Evolutionary conservation across 1,140 invertebrate genomes (phyloP).

Genomic region (Drosophila teissieri): DNA sequence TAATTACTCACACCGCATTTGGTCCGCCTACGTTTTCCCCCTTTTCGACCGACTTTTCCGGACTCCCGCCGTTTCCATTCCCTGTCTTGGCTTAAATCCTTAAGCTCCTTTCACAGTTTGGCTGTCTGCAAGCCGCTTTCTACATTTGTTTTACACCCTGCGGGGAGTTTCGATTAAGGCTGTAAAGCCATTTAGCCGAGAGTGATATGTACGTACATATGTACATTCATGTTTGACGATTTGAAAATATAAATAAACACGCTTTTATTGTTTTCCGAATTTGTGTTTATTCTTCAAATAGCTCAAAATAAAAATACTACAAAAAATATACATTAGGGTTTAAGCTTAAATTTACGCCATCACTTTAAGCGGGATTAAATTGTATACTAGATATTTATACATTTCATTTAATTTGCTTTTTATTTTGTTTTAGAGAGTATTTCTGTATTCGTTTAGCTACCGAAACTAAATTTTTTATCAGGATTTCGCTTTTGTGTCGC

Average conservation of each 20-base stretch:
- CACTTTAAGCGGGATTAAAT: no score
- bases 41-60: slow-evolving; percentile 2
- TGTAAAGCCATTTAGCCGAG: neutral
- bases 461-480: slow-evolving; percentile 9
- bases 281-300: no score
- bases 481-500: slow-evolving; percentile 6
- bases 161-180: slow-evolving; percentile 7
- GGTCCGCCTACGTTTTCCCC: neutral
- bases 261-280: no score
- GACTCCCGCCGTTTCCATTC: neutral
- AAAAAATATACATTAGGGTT: no score
- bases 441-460: neutral
- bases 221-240: neutral
- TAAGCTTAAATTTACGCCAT: no score
- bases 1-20: slow-evolving; percentile 64
- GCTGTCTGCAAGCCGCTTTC: slow-evolving; percentile 25
- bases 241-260: neutral
- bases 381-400: no score
- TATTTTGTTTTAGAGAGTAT: neutral
- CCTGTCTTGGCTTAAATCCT: slow-evolving; percentile 58
- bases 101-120: slow-evolving; percentile 57
- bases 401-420: neutral
- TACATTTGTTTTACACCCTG: neutral
- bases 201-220: neutral
- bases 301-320: no score